A percentile compares a stretch with the other conserved stretches of the same genome.
phyloP scores from a whole-genome alignment of 1,140 invertebrate species.

The Scaptomyza graminum region DNA sequence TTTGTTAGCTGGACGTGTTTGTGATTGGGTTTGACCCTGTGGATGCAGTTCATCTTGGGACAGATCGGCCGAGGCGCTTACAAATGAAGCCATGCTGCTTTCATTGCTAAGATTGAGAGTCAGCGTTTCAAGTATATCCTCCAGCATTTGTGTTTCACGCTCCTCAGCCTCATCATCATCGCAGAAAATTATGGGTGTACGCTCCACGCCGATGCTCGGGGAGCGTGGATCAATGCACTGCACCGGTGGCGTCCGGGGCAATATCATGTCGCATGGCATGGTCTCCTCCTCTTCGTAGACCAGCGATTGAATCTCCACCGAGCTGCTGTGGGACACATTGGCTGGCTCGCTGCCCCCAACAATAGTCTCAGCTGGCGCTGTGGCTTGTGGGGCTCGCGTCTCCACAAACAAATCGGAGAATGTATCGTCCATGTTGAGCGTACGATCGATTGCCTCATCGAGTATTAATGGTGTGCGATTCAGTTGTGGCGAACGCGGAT shows the following conservation, averaged over 20 bases:
- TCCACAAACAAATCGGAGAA: slow-evolving; percentile 79
- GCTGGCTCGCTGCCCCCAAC: slow-evolving; percentile 4
- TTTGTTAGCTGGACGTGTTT: slow-evolving; percentile 56
- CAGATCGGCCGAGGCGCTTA: slow-evolving; percentile 34
- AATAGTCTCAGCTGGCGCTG: not conserved
- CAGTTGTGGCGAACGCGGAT: slow-evolving; percentile 84
- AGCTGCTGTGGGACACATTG: slow-evolving; percentile 55
- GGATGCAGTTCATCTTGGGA: slow-evolving; percentile 21
- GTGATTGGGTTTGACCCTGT: not conserved
- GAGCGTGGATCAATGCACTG: slow-evolving; percentile 83
- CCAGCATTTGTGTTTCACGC: slow-evolving; percentile 70
- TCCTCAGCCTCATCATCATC: slow-evolving; percentile 73
- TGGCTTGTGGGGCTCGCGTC: slow-evolving; percentile 46
- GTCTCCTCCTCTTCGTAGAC: slow-evolving; percentile 67
- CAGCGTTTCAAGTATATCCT: slow-evolving; percentile 70
- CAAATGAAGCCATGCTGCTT: slow-evolving; percentile 69
- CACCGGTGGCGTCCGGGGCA: slow-evolving; percentile 39
- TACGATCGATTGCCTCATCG: slow-evolving; percentile 74
- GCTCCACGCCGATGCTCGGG: slow-evolving; percentile 83
- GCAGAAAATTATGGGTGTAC: slow-evolving; percentile 84
- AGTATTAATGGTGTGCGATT: slow-evolving; percentile 84
- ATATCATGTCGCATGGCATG: slow-evolving; percentile 54
- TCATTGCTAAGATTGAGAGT: slow-evolving; percentile 67
- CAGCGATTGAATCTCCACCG: slow-evolving; percentile 62
- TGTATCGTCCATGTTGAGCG: slow-evolving; percentile 76